Conservation (phyloP, 2,797 vertebrate genomes). For the Anomalospiza imberbis region DNA sequence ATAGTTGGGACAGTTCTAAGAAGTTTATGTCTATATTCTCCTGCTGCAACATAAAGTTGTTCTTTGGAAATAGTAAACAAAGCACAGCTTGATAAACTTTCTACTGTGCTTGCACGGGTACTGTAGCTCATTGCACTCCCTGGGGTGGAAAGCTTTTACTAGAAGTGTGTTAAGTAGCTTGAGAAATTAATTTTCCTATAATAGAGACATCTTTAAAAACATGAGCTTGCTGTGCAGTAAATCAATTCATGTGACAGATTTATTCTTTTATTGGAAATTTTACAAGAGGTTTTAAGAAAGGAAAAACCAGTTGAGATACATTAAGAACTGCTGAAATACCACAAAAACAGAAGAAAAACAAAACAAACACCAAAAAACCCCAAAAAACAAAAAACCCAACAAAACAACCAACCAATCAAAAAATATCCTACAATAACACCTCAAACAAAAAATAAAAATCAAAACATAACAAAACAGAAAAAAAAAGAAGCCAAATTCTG, state of each 20-base stretch:
- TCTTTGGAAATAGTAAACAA: not conserved
- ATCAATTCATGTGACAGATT: slow-evolving; percentile 73
- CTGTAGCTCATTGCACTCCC: slow-evolving; percentile 46
- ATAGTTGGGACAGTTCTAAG: not conserved
- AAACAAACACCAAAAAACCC: too few species aligned
- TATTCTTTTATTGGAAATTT: slow-evolving; percentile 68
- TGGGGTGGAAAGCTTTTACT: slow-evolving; percentile 63
- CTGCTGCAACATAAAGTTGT: not conserved
- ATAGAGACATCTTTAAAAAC: slow-evolving; percentile 74
- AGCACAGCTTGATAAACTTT: not conserved
- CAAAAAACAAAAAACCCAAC: not conserved
- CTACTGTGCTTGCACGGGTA: slow-evolving; percentile 20
- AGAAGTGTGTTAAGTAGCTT: slow-evolving; percentile 71
- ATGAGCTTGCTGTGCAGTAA: slow-evolving; percentile 74
- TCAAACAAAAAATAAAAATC: not conserved
- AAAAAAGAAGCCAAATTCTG: not conserved
- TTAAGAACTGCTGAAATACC: not conserved
- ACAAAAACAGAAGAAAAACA: not conserved
- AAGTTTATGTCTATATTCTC: not conserved
- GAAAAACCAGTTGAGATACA: slow-evolving; percentile 29
- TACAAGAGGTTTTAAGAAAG: slow-evolving; percentile 44
- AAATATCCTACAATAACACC: not conserved
- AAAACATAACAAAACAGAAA: not conserved
- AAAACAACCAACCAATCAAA: too few species aligned
- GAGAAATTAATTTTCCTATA: slow-evolving; percentile 77